Evolutionary conservation across 2,888 invertebrate genomes (phyloP).

Genomic region (Troides oblongomaculatus): DNA sequence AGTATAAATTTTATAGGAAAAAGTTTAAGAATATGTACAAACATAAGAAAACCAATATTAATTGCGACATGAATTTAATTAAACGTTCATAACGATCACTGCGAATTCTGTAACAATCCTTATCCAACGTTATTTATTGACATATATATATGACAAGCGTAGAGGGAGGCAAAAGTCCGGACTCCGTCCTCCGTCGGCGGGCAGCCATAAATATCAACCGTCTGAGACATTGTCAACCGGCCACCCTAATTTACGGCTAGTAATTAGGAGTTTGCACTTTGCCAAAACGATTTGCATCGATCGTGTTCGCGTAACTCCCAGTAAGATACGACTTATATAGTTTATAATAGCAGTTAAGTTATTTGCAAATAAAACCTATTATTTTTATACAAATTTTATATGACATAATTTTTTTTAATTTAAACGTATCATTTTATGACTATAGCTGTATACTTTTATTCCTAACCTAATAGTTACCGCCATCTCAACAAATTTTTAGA

Average conservation of each 20-base stretch:
- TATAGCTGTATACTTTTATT: too few relatives aligned
- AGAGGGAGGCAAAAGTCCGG: conserved; percentile 57
- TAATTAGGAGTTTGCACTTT: conserved; percentile 80
- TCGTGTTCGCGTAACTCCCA: conserved; percentile 43
- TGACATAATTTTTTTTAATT: too few relatives aligned
- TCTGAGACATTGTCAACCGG: conserved; percentile 78
- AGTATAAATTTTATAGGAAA: too few relatives aligned
- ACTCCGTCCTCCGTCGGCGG: conserved; percentile 51
- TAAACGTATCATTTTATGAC: too few relatives aligned
- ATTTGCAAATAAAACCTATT: not conserved
- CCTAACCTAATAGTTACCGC: too few relatives aligned
- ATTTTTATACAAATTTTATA: too few relatives aligned
- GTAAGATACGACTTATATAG: conserved; percentile 23
- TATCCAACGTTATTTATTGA: conserved; percentile 39
- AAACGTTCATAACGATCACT: conserved; percentile 28
- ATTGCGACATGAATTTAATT: conserved; percentile 23
- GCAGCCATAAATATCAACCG: conserved; percentile 74
- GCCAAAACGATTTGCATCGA: conserved; percentile 79
- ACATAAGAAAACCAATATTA: too few relatives aligned
- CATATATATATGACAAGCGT: conserved; percentile 53
- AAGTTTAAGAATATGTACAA: too few relatives aligned
- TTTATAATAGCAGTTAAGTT: conserved; percentile 4
- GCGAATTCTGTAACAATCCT: conserved; percentile 32
- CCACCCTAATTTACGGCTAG: conserved; percentile 79
- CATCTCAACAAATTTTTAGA: too few relatives aligned